phyloP scores from a whole-genome alignment of 2,888 invertebrate genomes.

The Erynnis tages region DNA sequence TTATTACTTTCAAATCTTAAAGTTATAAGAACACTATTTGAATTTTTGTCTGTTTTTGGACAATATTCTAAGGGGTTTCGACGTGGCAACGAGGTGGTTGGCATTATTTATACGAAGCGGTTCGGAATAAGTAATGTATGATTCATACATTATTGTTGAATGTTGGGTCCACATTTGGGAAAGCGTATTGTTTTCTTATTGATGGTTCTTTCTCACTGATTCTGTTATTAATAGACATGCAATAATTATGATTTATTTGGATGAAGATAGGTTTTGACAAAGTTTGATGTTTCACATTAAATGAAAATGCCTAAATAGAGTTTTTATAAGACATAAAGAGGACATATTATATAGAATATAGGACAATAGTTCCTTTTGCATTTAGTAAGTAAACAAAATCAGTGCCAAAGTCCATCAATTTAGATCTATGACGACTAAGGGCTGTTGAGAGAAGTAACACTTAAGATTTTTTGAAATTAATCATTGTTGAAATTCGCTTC shows the following conservation, averaged over 20 bases:
- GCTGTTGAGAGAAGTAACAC: neutral
- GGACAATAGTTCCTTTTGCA: too few species aligned
- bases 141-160: neutral
- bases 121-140: neutral
- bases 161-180: conserved; percentile 8
- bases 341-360: too few species aligned
- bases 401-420: neutral
- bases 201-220: conserved; percentile 9
- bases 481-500: conserved; percentile 1
- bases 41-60: neutral
- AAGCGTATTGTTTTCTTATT: neutral
- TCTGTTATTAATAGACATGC: neutral
- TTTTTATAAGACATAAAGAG: too few species aligned
- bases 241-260: too few species aligned
- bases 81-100: conserved; percentile 2
- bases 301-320: too few species aligned
- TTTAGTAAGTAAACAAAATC: too few species aligned
- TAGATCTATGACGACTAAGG: neutral
- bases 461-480: neutral
- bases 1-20: too few species aligned
- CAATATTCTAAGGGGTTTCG: conserved; percentile 2
- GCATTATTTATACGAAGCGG: neutral
- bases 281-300: too few species aligned
- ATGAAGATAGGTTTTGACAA: too few species aligned
- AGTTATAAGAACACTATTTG: too few species aligned